These are phyloP conservation scores for Drosophila mojavensis DNA, from an alignment of 1,140 invertebrate species.

Conservation along the genomic window DNA sequence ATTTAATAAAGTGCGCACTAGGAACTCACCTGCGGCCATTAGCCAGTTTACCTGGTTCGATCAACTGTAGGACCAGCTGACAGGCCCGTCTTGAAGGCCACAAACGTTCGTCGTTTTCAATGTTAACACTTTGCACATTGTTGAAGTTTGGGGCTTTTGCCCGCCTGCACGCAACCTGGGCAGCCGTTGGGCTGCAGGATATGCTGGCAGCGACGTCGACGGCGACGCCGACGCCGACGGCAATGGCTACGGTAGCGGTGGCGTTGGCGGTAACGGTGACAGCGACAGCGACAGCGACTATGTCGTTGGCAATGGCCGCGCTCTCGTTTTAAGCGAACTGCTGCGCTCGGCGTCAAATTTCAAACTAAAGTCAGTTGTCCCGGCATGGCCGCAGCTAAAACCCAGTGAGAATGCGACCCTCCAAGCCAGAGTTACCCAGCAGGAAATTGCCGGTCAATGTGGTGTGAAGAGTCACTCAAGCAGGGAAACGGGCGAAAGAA, in stretches of 20 bases:
- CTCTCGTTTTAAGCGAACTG: slow-evolving; percentile 62
- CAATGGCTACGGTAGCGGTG: neutral
- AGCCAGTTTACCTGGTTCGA: slow-evolving; percentile 1
- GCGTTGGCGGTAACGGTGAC: slow-evolving; percentile 4
- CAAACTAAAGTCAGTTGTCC: slow-evolving; percentile 74
- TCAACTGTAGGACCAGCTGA: neutral
- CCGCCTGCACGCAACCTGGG: slow-evolving; percentile 23
- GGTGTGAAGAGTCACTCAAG: neutral
- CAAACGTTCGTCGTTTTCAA: slow-evolving; percentile 2
- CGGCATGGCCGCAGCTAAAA: slow-evolving; percentile 51
- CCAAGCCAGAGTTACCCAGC: slow-evolving; percentile 33
- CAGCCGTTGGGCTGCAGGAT: slow-evolving; percentile 39
- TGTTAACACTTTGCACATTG: slow-evolving; percentile 40
- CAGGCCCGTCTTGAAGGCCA: neutral
- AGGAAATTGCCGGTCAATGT: slow-evolving; percentile 1
- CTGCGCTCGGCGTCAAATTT: slow-evolving; percentile 78
- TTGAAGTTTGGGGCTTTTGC: slow-evolving; percentile 8
- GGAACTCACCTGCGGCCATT: slow-evolving; percentile 36
- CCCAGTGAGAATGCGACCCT: slow-evolving; percentile 46
- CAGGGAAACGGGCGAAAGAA: neutral
- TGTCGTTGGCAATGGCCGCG: slow-evolving; percentile 51
- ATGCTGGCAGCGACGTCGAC: slow-evolving; percentile 10
- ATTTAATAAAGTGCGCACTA: slow-evolving; percentile 23
- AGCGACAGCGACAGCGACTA: neutral
- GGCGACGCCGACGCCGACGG: neutral